phyloP scores from a whole-genome alignment of 2,888 invertebrate species.

The Corbicula japonica region DNA sequence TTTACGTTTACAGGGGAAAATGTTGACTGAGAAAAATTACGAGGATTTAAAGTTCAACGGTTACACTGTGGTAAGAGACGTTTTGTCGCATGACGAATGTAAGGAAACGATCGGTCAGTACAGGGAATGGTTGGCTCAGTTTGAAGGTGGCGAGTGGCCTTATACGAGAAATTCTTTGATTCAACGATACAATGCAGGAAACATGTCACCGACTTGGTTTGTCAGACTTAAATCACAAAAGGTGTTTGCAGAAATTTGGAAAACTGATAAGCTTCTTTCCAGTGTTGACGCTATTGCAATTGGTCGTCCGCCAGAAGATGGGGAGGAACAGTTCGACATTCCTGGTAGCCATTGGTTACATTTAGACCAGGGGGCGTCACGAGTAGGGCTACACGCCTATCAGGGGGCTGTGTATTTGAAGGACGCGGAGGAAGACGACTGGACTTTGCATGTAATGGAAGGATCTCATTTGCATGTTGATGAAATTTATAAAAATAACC shows the following conservation, averaged over 20 bases:
- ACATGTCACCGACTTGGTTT: slow-evolving; percentile 77
- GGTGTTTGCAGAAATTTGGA: slow-evolving; percentile 79
- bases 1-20: no score
- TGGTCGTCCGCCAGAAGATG: no score
- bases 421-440: slow-evolving; percentile 71
- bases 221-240: slow-evolving; percentile 73
- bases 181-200: slow-evolving; percentile 75
- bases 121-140: slow-evolving; percentile 71
- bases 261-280: no score
- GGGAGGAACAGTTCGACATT: slow-evolving; percentile 69
- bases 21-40: slow-evolving; percentile 52
- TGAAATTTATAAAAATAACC: slow-evolving; percentile 59
- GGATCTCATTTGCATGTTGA: slow-evolving; percentile 68
- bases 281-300: no score
- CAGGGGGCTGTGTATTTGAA: slow-evolving; percentile 79
- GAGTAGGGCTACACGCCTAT: slow-evolving; percentile 79
- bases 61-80: slow-evolving; percentile 71
- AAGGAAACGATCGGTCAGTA: slow-evolving; percentile 65
- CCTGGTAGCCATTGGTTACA: slow-evolving; percentile 75
- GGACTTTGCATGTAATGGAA: slow-evolving; percentile 70
- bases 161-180: slow-evolving; percentile 73
- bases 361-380: slow-evolving; percentile 74
- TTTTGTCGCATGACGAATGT: slow-evolving; percentile 69
- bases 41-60: slow-evolving; percentile 71
- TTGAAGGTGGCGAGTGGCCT: slow-evolving; percentile 71